phyloP scores from a whole-genome alignment of 1,140 invertebrate genomes.

The Cyrtorhinus lividipennis region DNA sequence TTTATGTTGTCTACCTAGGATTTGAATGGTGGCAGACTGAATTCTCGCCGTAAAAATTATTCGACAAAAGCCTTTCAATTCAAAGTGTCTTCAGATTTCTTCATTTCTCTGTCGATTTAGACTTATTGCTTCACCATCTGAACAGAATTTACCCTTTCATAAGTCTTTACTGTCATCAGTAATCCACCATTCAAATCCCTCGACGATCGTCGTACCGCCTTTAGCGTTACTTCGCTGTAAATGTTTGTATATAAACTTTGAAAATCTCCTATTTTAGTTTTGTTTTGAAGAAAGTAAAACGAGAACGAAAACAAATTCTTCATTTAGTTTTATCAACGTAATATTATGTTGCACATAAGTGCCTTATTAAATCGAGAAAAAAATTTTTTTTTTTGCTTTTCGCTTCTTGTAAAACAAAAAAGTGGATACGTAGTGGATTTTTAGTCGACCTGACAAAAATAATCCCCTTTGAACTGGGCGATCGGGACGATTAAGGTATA shows the following conservation, averaged over 20 bases:
- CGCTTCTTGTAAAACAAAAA: not conserved
- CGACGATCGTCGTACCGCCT: not conserved
- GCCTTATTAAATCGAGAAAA: conserved; percentile 8
- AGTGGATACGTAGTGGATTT: not conserved
- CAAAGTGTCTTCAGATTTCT: too few species aligned
- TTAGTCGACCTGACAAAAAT: not conserved
- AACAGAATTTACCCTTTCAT: too few species aligned
- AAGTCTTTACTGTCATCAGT: too few species aligned
- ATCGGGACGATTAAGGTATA: too few species aligned
- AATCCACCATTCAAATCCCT: too few species aligned
- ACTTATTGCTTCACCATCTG: too few species aligned
- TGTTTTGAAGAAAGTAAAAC: not conserved
- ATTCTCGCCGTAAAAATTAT: too few species aligned
- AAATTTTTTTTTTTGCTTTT: not conserved
- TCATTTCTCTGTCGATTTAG: too few species aligned
- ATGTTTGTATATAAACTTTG: not conserved
- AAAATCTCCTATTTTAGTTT: not conserved
- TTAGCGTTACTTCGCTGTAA: not conserved
- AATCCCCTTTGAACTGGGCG: too few species aligned
- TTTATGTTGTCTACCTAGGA: too few species aligned
- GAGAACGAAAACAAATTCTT: not conserved
- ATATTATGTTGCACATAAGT: conserved; percentile 6
- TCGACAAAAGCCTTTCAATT: too few species aligned
- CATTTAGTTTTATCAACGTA: not conserved
- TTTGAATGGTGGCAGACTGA: too few species aligned